Conservation (phyloP, 2,888 invertebrate genomes). For the Athalia cordata region DNA sequence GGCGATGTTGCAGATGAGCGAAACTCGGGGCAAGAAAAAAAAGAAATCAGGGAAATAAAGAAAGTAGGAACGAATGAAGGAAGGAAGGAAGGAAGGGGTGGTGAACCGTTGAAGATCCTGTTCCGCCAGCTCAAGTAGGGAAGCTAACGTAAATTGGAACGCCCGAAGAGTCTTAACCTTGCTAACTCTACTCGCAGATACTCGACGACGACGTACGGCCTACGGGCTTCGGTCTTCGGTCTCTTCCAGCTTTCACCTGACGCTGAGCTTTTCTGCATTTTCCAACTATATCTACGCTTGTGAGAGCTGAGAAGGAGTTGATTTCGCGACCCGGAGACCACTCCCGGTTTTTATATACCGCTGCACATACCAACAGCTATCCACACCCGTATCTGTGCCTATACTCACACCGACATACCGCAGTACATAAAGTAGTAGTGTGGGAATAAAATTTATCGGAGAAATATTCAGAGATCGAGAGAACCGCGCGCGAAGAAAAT, state of each 20-base stretch:
- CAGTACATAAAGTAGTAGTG: background rate
- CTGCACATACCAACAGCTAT: too few species aligned
- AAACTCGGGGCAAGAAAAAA: too few species aligned
- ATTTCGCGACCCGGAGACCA: too few species aligned
- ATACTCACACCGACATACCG: background rate
- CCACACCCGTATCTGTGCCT: background rate
- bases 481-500: too few species aligned
- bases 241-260: background rate
- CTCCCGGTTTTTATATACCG: too few species aligned
- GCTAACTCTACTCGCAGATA: background rate
- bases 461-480: background rate
- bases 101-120: slow-evolving; percentile 27
- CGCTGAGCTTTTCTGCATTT: too few species aligned
- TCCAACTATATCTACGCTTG: too few species aligned
- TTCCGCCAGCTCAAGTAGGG: slow-evolving; percentile 11
- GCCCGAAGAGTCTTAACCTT: slow-evolving; percentile 29
- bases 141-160: slow-evolving; percentile 32
- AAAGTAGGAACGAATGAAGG: background rate
- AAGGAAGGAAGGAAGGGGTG: background rate
- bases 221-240: background rate
- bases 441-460: background rate
- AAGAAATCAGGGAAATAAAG: background rate
- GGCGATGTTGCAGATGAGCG: too few species aligned
- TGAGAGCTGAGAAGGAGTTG: too few species aligned
- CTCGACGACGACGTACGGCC: background rate